Conservation (phyloP, 2,797 vertebrate genomes). For the Knipowitschia caucasica region DNA sequence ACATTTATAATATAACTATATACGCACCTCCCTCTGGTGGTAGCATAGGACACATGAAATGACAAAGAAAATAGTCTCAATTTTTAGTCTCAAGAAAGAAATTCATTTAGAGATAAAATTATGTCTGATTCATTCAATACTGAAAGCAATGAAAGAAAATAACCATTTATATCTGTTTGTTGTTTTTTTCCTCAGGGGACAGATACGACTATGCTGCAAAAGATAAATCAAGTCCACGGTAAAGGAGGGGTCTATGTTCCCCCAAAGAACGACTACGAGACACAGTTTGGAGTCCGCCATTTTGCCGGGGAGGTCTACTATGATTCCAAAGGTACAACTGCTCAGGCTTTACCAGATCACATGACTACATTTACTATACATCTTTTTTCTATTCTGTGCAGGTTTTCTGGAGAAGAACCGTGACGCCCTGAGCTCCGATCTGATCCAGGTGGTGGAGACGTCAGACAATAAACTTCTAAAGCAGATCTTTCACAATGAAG, state of each 20-base stretch:
- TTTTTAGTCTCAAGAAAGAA: too few relatives aligned
- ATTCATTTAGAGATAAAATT: too few relatives aligned
- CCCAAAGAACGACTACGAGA: slow-evolving; percentile 84
- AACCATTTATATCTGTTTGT: too few relatives aligned
- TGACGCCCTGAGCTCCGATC: slow-evolving; percentile 83
- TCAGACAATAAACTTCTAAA: slow-evolving; percentile 88
- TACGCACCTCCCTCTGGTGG: too few relatives aligned
- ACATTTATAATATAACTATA: too few relatives aligned
- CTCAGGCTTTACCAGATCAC: too few relatives aligned
- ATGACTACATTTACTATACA: not conserved
- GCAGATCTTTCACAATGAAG: slow-evolving; percentile 74
- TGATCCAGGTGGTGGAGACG: slow-evolving; percentile 82
- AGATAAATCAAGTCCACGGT: slow-evolving; percentile 81
- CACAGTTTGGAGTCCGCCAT: slow-evolving; percentile 87
- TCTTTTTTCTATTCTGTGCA: slow-evolving; percentile 42
- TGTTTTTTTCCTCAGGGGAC: slow-evolving; percentile 83
- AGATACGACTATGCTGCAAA: slow-evolving; percentile 87
- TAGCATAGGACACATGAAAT: too few relatives aligned
- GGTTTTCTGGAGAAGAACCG: slow-evolving; percentile 97
- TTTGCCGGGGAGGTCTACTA: slow-evolving; percentile 92
- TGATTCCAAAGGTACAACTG: slow-evolving; percentile 83
- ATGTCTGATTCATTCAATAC: too few relatives aligned
- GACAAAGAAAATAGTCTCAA: too few relatives aligned
- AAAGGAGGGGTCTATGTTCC: slow-evolving; percentile 82
- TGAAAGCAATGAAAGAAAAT: too few relatives aligned